These are phyloP conservation scores for Puffinus mauretanicus DNA, from an alignment of 2,113 vertebrate species.

Conservation along the genomic window DNA sequence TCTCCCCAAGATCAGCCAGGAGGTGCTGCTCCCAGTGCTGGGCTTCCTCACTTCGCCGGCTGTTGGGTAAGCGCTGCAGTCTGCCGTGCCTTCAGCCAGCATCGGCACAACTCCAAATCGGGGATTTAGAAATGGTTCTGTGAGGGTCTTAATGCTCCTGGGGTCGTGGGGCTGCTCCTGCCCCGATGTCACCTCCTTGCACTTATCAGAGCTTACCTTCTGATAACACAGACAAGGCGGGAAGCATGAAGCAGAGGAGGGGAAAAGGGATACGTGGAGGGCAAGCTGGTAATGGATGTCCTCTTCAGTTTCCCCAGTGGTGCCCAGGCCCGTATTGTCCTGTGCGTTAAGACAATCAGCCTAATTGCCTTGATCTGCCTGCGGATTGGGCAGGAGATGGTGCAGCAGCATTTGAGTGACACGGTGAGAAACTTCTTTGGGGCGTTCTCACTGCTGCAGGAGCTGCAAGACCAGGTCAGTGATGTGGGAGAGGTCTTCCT, in stretches of 20 bases:
- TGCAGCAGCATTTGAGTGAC: conserved; percentile 92
- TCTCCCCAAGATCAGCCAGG: conserved; percentile 94
- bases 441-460: conserved; percentile 86
- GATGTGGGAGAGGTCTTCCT: not conserved
- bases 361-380: conserved; percentile 93
- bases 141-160: not conserved
- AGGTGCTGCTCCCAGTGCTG: conserved; percentile 90
- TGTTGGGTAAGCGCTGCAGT: conserved; percentile 74
- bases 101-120: not conserved
- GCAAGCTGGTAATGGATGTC: not conserved
- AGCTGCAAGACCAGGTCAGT: conserved; percentile 84
- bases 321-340: conserved; percentile 87
- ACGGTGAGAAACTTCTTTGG: conserved; percentile 86
- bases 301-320: conserved; percentile 89
- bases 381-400: conserved; percentile 96
- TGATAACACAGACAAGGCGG: not conserved
- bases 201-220: not conserved
- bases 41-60: conserved; percentile 87
- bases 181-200: not conserved
- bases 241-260: not conserved
- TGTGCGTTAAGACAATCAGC: conserved; percentile 93
- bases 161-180: not conserved
- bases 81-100: not conserved
- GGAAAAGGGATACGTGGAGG: not conserved
- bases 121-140: not conserved